Base-by-base conservation (phyloP, 2,888 invertebrate genomes). In the Pristionchus arcanus region DNA sequence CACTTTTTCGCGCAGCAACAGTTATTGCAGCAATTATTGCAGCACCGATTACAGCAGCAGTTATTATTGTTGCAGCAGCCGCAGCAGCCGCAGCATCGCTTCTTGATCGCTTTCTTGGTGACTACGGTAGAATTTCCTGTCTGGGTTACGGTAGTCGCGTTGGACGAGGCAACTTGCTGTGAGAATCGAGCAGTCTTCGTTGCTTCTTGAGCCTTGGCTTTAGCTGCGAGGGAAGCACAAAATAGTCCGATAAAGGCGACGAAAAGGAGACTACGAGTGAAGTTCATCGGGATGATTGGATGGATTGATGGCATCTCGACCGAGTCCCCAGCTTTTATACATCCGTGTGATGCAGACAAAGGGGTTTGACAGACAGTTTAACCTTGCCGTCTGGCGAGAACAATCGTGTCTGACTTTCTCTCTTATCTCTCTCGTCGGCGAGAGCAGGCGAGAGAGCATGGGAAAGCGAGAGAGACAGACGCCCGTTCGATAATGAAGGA, bases 51-150 rank as follows among this genome's bases (percentile, higher is more conserved):
- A n/a, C 77, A 77, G 77, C 77, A 77, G 77, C 77, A 77, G 25
- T 77, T 77, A 42, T 77, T 77, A 11, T 71, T 71, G 34, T 77
- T 77, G 77, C 77, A 77, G 77, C 77, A 77, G 2, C 77, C 77
- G 42, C 77, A 77, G 77, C 77, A 77, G 21, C 77, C 77, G 42
- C 77, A 77, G 25, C 77, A 77, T 77, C 77, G 11, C 77, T 77
- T 77, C 3, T 19, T 42, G 25, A 25, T 37, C 37, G 42, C 42
- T 13, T 9, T 77, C 42, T 77, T 77, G 42, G 42, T 11, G 77
- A 77, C 42, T 77, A 42, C 37, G 37, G 77, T 77, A 77, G 77
- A 77, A 25, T 77, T 77, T 7, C 37, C 37, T 11, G 77, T 7
- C 77, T 77, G 77, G 42, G 42, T 42, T 42, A 77, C 77, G 37